Base-by-base conservation (phyloP, 2,888 invertebrate species). In the Macrosoma leucophasiata region DNA sequence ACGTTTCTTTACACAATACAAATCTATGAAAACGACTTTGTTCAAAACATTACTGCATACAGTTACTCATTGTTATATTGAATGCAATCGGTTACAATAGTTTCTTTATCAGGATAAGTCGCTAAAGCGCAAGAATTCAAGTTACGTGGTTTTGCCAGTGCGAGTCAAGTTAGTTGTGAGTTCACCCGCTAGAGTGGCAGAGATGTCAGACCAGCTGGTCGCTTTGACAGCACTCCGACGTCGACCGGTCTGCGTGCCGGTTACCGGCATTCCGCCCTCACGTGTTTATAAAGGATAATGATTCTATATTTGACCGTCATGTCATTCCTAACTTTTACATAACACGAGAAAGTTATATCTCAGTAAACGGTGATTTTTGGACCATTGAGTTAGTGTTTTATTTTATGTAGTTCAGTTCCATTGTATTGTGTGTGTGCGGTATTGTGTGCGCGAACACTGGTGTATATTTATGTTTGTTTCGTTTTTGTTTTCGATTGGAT, bases 101-200 rank as follows among this genome's bases (percentile, higher is more conserved):
- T 18, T 18, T 18, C 4, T 6, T 18, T 18, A 18, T 4, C 5
- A 18, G 4, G 8, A 18, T 18, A 18, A 30, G 26, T 22, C 17
- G 30, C 25, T 30, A 23, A 33, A 27, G 29, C 12, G 14, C 8
- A n/a, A 15, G 22, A 30, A 30, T 29, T 31, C 29, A 28, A 55
- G 59, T 73, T 73, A 46, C 44, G 30, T 48, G 39, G 33, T 52
- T 69, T 53, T 48, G 30, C 55, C 31, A n/a, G 36, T 33, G 23
- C 57, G 55, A 52, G 50, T 58, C 48, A 55, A 43, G 55, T 74
- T 77, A 79, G 77, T 79, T 79, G 59, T 49, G 59, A 60, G 60
- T 71, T 69, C 55, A 66, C 50, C 77, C 81, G 74, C 77, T 58
- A 81, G 81, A 76, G 79, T 57, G 70, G 58, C 65, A 54, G 59